Evolutionary conservation across 2,113 vertebrate species (phyloP), one percentile per base, ranked within the genome.

Genomic region (Nerophis lumbriciformis): DNA sequence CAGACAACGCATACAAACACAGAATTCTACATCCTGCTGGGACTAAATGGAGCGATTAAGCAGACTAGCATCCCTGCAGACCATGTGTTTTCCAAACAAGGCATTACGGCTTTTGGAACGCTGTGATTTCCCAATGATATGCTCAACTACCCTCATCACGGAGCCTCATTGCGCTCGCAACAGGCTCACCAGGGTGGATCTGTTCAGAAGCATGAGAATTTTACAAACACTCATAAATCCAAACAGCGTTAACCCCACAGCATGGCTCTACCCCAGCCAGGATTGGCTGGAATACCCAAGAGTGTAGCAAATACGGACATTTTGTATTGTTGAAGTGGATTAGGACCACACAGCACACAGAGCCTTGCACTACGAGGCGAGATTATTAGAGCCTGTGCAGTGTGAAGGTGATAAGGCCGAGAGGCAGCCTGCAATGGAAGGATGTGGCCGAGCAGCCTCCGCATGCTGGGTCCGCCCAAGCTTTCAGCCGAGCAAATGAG

Each of bases 391-490:
- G 51, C 1, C 49, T 70, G 48, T 61, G 48, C 53, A n/a, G 5
- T 9, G n/a, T 56, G 16, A 54, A 61, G 15, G 49, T 36, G 57
- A 76, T 60, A 63, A 59, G 53, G 70, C 65, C n/a, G 59, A 71
- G 56, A 64, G 53, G 50, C 59, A 55, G 65, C 51, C 53, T 38
- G 51, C 52, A 72, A 76, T 71, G 72, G 76, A 72, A 71, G 60
- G 74, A 76, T 71, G 55, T 55, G 64, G 72, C 60, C 44, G 56
- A 68, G 75, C 62, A 66, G 71, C 75, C 65, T 83, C 73, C 51
- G 66, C 37, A 8, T 63, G 49, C 70, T 67, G 86, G 84, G 65
- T 87, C 86, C 87, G 76, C 85, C 88, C 88, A 84, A 82, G 45
- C 39, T 63, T 78, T 73, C 48, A 57, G 75, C 61, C 4, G 47